phyloP scores from a whole-genome alignment of 2,113 vertebrate species.

The Sciurus niger region DNA sequence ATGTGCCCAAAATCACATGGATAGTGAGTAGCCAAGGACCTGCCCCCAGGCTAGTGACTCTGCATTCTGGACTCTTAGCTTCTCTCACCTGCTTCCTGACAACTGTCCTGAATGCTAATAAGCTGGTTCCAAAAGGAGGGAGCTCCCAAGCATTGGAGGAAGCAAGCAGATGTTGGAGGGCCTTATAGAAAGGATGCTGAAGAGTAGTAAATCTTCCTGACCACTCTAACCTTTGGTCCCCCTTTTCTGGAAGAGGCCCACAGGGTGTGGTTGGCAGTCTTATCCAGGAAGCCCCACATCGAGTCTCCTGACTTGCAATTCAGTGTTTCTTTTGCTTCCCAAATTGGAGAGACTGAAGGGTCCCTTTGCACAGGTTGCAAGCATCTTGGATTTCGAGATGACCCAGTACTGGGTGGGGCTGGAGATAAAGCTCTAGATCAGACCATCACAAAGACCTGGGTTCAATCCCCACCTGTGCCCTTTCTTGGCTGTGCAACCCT shows the following conservation, averaged over 20 bases:
- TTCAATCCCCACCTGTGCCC: background rate
- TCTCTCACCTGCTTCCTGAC: background rate
- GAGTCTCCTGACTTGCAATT: background rate
- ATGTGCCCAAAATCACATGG: too few relatives aligned
- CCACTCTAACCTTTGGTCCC: background rate
- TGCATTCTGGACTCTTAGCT: background rate
- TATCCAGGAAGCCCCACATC: too few relatives aligned
- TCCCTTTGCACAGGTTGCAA: background rate
- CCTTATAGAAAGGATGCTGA: background rate
- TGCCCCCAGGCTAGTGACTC: background rate
- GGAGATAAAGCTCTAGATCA: background rate
- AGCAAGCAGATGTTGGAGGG: background rate
- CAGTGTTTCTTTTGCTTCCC: background rate
- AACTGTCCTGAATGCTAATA: background rate
- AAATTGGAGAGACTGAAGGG: background rate
- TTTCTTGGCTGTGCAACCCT: background rate
- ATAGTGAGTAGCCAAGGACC: background rate
- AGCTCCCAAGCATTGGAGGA: background rate
- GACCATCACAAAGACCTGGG: background rate
- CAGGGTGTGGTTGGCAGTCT: background rate
- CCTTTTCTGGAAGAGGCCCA: background rate
- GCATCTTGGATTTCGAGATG: background rate
- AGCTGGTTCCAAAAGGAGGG: background rate
- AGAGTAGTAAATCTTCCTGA: background rate
- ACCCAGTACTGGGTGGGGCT: background rate